Base-by-base conservation (phyloP, 2,888 invertebrate genomes). In the Ecdyonurus torrentis region DNA sequence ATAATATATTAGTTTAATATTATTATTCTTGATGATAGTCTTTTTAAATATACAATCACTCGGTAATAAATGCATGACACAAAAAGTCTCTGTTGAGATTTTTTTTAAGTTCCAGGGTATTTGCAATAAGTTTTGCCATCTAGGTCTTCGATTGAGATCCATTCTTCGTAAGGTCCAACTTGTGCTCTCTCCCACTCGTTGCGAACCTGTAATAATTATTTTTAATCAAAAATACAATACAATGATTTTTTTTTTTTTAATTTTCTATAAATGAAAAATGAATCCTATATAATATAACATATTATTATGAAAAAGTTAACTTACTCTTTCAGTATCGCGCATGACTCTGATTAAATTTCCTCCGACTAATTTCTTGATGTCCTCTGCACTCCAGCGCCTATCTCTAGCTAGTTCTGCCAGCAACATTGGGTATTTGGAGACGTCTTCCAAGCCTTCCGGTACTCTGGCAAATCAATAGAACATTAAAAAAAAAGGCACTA, bases 401-500 rank as follows among this genome's bases (percentile, higher is more conserved):
- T 80, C 81, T 55, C 81, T 77, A 19, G 82, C 78, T 60, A 85
- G 69, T 70, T 83, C 83, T 2, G 83, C 83, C 65, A 85, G 73
- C 22, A 85, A 72, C 23, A 80, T 74, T 0, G 84, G 81, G 70
- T 83, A 85, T 65, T 75, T 78, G 53, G 79, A 79, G 19, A 79
- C 79, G 67, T 81, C 80, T 59, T 79, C 79, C 23, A 81, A 70
- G 60, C 79, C 80, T 15, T 72, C 71, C 0, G 81, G 80, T 15
- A 78, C 73, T 64, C 80, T 80, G 52, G 18, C 10, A 52, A 53
- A 20, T 25, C n/a, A 59, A 1, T 59, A 3, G 2, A 59, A 23
- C 18, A 5, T 7, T 23, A 59, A n/a, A n/a, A n/a, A n/a, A n/a
- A n/a, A n/a, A n/a, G n/a, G n/a, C n/a, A n/a, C n/a, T n/a, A n/a